A percentile compares a stretch with the other conserved stretches of the same genome.
These are phyloP conservation scores for Aricia artaxerxes DNA, from an alignment of 2,888 invertebrate species.

Conservation along the genomic window DNA sequence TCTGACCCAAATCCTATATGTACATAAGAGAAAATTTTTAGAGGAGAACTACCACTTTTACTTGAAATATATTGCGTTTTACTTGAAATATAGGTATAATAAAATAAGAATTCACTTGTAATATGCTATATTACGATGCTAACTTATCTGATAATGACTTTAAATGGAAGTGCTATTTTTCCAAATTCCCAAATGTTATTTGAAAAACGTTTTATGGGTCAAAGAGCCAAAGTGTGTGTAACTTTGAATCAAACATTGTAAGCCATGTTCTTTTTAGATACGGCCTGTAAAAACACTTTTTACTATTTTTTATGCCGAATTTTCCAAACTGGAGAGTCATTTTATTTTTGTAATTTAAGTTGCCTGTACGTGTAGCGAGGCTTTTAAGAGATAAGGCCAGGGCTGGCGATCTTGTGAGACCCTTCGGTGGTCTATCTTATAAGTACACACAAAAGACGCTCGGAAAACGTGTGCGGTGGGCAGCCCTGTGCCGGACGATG, in stretches of 20 bases:
- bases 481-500: conserved; percentile 43
- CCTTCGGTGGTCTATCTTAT: not conserved
- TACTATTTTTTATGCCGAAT: not conserved
- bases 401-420: not conserved
- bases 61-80: not conserved
- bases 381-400: conserved; percentile 45
- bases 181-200: not conserved
- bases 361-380: conserved; percentile 34
- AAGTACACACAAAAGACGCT: not conserved
- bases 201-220: not conserved
- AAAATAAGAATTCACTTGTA: not conserved
- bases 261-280: conserved; percentile 5
- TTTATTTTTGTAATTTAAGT: conserved; percentile 12
- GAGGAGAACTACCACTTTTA: not conserved
- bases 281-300: conserved; percentile 13
- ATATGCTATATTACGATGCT: too few relatives aligned
- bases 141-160: not conserved
- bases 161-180: not conserved
- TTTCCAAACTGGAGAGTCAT: not conserved
- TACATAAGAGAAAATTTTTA: not conserved
- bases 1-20: too few relatives aligned
- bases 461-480: not conserved
- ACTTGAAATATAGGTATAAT: not conserved
- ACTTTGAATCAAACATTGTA: conserved; percentile 8
- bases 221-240: not conserved